Conservation (phyloP, 2,113 vertebrate species). For the Solea solea region DNA sequence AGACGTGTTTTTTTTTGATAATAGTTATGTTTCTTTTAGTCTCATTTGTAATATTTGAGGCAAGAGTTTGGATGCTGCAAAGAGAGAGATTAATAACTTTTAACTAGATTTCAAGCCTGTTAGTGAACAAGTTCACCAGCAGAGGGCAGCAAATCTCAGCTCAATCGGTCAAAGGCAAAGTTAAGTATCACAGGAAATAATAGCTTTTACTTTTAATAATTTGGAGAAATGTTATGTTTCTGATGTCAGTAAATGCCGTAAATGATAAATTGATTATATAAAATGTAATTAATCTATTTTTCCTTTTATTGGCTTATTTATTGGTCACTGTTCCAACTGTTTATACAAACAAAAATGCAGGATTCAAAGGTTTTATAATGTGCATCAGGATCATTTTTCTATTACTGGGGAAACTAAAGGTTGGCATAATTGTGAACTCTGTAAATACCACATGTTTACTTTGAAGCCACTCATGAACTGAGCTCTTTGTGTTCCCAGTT, state of each 20-base stretch:
- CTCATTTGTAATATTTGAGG: too few species aligned
- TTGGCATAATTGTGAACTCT: not conserved
- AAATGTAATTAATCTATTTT: not conserved
- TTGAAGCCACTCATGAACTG: conserved; percentile 4
- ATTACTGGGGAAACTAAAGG: not conserved
- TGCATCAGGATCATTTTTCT: not conserved
- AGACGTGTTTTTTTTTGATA: too few species aligned
- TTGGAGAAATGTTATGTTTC: not conserved
- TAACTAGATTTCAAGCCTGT: conserved; percentile 4
- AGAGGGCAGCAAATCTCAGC: conserved; percentile 45
- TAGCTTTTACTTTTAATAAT: too few species aligned
- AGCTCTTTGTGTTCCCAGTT: conserved; percentile 83
- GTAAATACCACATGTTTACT: not conserved
- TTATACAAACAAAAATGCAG: not conserved
- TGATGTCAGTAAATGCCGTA: too few species aligned
- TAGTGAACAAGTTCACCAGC: conserved; percentile 30
- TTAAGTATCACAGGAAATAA: too few species aligned
- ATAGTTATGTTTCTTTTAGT: too few species aligned
- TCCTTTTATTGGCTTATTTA: not conserved
- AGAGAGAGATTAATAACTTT: too few species aligned
- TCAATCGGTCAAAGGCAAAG: too few species aligned
- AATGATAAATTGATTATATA: too few species aligned
- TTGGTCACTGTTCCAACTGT: not conserved
- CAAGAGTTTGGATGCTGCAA: too few species aligned
- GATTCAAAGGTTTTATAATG: not conserved